phyloP scores from a whole-genome alignment of 2,797 vertebrate genomes.

The Pipistrellus pipistrellus region DNA sequence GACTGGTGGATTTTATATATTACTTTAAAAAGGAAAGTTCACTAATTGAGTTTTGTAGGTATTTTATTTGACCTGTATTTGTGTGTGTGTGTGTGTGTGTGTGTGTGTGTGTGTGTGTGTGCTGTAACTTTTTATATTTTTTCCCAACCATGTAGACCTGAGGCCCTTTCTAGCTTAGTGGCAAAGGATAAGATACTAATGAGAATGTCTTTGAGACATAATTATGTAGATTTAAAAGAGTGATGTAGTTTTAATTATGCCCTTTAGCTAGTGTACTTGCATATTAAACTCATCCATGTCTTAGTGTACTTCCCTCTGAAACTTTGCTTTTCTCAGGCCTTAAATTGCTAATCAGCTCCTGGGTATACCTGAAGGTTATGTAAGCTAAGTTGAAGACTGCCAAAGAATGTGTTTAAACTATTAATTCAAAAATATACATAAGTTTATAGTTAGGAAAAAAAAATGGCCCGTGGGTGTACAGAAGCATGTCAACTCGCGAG shows the following conservation, averaged over 20 bases:
- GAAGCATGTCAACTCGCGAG: too few species aligned
- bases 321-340: constrained; percentile 78
- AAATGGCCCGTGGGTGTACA: background rate
- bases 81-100: background rate
- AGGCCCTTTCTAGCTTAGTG: constrained; percentile 74
- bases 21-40: constrained; percentile 45
- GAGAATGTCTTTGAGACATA: constrained; percentile 85
- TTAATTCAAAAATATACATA: constrained; percentile 68
- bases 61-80: constrained; percentile 67
- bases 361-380: constrained; percentile 77
- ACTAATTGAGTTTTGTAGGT: constrained; percentile 63
- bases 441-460: constrained; percentile 58
- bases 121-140: constrained; percentile 72
- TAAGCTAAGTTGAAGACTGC: constrained; percentile 77
- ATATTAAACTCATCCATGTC: constrained; percentile 81
- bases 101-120: background rate
- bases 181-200: constrained; percentile 81
- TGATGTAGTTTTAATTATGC: constrained; percentile 87
- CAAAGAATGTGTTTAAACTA: constrained; percentile 75
- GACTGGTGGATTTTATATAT: constrained; percentile 39
- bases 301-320: constrained; percentile 83
- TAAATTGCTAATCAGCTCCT: constrained; percentile 79
- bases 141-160: constrained; percentile 73
- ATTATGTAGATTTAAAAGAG: constrained; percentile 87
- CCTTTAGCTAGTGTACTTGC: constrained; percentile 80